These are phyloP conservation scores for Lindbergichthys nudifrons DNA, from an alignment of 2,797 vertebrate species.

Conservation along the genomic window DNA sequence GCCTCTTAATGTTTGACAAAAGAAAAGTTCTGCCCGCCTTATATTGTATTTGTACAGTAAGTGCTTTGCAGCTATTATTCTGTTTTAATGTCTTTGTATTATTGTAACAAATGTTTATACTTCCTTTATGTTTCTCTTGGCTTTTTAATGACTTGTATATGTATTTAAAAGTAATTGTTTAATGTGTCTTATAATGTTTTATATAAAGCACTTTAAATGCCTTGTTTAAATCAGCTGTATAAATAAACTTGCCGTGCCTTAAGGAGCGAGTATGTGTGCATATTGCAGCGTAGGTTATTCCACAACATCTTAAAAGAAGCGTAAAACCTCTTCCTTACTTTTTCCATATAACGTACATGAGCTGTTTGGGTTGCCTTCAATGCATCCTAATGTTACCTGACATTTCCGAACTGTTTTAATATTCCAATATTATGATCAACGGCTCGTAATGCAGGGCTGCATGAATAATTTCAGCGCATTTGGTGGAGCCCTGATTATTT, in stretches of 20 bases:
- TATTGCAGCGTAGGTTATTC: not conserved
- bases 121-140: not conserved
- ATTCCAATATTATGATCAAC: slow-evolving; percentile 80
- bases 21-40: slow-evolving; percentile 26
- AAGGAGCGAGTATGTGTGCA: not conserved
- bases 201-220: too few species aligned
- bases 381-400: slow-evolving; percentile 74
- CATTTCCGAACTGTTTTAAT: slow-evolving; percentile 76
- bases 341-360: slow-evolving; percentile 31
- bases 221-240: too few species aligned
- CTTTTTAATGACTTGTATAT: not conserved
- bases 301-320: not conserved
- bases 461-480: slow-evolving; percentile 83
- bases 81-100: not conserved
- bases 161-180: too few species aligned
- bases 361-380: slow-evolving; percentile 60
- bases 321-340: not conserved
- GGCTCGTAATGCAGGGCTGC: slow-evolving; percentile 75
- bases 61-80: slow-evolving; percentile 2
- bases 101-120: not conserved
- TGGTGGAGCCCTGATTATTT: slow-evolving; percentile 76
- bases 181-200: too few species aligned
- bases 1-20: slow-evolving; percentile 48
- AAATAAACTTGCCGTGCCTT: not conserved
- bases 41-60: not conserved